Evolutionary conservation across 1,140 invertebrate species (phyloP), one percentile per base, ranked within the genome.

Genomic region (Maniola jurtina): DNA sequence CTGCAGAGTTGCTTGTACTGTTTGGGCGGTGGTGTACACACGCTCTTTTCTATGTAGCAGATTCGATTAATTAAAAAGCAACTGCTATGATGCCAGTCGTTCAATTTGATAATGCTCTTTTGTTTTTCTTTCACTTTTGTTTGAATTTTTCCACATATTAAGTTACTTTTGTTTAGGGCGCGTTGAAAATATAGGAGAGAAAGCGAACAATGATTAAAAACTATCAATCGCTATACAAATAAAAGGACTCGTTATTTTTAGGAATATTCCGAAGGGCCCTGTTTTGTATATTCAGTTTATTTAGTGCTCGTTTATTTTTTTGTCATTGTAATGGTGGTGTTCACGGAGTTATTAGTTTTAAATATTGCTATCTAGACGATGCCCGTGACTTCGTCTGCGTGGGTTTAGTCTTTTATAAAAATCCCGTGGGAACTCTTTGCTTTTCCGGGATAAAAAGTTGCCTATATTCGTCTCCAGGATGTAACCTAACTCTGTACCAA

Each of bases 41-140:
- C 54, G 34, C 33, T 13, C 54, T 34, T 35, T n/a, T 55, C 54
- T 55, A 55, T 55, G 34, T 55, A 55, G 54, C 54, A 35, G 54
- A 55, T 55, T 55, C 54, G 54, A 35, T 55, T 55, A 55, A 55
- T 55, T 55, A 55, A 55, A 55, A 55, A 55, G 54, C 54, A 55
- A 33, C 54, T 55, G 54, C 54, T 55, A 55, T 55, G 54, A 55
- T 55, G 54, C 54, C 54, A 55, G 54, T 55, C 54, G 54, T 55
- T 55, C 54, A 55, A 55, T 55, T 55, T 55, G 54, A 55, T 55
- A 55, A 55, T 55, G 54, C 54, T 36, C 54, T 55, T 55, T 55
- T 55, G 54, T 55, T 55, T 34, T 55, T 55, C 54, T 35, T 55
- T 35, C 54, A 55, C 33, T 55, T 55, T 55, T 55, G 54, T 55